Evolutionary conservation across 1,140 invertebrate species (phyloP), one percentile per base, ranked within the genome.

Genomic region (Drosophila ohnishii): DNA sequence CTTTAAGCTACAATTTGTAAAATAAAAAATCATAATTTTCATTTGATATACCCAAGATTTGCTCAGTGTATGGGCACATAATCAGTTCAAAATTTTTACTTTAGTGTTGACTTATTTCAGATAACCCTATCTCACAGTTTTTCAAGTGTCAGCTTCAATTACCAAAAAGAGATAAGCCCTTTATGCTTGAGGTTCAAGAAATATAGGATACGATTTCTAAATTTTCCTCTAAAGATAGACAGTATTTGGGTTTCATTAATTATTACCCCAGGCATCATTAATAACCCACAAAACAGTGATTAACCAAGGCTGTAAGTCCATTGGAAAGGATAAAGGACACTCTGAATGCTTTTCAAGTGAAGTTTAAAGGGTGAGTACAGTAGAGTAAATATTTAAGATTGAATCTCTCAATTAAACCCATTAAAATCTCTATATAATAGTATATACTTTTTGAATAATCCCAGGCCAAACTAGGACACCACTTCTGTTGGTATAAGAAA

Each of bases 271-370:
- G 8, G 5, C 51, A 22, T 55, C 51, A 55, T 55, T 55, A 55
- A 55, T 55, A n/a, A 55, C 19, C 34, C 16, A 6, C 13, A 9
- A 25, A 55, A n/a, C 25, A 55, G 34, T n/a, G 50, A 35, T 53
- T 53, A 22, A 35, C 13, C 19, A 3, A 9, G 32, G 32, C 32
- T 53, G 32, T n/a, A 53, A 13, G 7, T 22, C 2, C 3, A 19
- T 14, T 22, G 14, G 1, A 51, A 51, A 19, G 6, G 28, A 51
- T 34, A 22, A 19, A 19, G 50, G 50, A 35, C 32, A 22, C 11
- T 5, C 11, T 3, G 0, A 8, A 11, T 1, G 6, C 0, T 5
- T 22, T 14, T 14, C 7, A 35, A 11, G n/a, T 11, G 13, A 7
- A 1, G 16, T 19, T 34, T 34, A 34, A 34, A 14, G 16, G 2